Conservation (phyloP, 2,888 invertebrate genomes). For the Mesoligia furuncula region DNA sequence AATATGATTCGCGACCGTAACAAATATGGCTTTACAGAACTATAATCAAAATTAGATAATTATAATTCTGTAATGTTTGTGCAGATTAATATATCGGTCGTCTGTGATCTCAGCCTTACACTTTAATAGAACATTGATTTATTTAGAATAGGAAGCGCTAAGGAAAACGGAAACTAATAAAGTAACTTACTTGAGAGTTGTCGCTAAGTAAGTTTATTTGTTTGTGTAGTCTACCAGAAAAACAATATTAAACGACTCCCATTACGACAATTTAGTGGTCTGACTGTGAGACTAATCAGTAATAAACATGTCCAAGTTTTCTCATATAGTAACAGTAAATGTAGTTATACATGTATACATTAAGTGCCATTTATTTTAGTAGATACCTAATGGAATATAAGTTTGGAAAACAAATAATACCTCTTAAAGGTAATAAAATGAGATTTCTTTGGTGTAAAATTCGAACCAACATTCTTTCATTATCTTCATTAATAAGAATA, state of each 20-base stretch:
- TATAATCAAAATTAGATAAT: too few species aligned
- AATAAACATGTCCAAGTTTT: constrained; percentile 51
- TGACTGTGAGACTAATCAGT: constrained; percentile 43
- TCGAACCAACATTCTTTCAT: background rate
- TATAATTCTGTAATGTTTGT: too few species aligned
- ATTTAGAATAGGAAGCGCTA: constrained; percentile 41
- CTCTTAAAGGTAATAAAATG: background rate
- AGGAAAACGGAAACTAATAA: constrained; percentile 42
- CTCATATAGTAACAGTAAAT: constrained; percentile 5
- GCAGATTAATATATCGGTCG: background rate
- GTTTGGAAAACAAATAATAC: background rate
- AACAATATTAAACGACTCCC: constrained; percentile 47
- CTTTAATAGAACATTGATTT: constrained; percentile 34
- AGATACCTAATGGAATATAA: background rate
- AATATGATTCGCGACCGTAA: too few species aligned
- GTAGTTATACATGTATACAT: constrained; percentile 5
- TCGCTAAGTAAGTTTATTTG: constrained; percentile 53
- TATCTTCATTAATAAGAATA: too few species aligned
- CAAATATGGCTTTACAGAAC: too few species aligned
- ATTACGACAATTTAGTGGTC: constrained; percentile 52
- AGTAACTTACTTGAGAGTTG: constrained; percentile 46
- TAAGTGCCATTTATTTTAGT: constrained; percentile 14
- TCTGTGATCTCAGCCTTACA: constrained; percentile 7
- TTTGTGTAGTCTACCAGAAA: constrained; percentile 57
- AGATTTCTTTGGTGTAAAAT: background rate